Conservation (phyloP, 2,888 invertebrate genomes). For the Campoplex nolae region DNA sequence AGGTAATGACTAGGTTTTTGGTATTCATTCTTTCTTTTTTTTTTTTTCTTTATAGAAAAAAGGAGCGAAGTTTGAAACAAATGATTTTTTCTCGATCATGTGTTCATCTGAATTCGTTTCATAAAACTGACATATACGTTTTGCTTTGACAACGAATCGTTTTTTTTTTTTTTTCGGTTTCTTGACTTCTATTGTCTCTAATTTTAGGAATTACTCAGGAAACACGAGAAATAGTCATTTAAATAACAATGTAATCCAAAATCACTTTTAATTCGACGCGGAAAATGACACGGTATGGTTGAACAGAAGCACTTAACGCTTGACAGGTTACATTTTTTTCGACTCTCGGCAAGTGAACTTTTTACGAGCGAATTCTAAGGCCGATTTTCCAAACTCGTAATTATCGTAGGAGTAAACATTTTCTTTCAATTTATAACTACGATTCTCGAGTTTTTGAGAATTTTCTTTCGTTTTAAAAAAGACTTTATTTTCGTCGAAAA, state of each 20-base stretch:
- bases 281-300: neutral
- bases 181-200: neutral
- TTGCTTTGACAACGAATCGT: neutral
- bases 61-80: neutral
- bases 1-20: slow-evolving; percentile 33
- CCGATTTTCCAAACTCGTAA: neutral
- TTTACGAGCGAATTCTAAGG: neutral
- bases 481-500: neutral
- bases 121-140: neutral
- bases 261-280: neutral
- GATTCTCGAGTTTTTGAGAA: neutral
- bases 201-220: neutral
- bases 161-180: neutral
- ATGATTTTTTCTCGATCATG: neutral
- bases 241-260: neutral
- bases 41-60: neutral
- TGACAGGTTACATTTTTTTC: neutral
- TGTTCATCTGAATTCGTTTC: neutral
- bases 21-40: neutral
- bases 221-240: neutral
- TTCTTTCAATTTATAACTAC: neutral
- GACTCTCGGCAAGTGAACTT: neutral
- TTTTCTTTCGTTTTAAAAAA: neutral
- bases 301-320: neutral
- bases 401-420: neutral